phyloP scores from a whole-genome alignment of 2,888 invertebrate genomes.

The Eristalis tenax region DNA sequence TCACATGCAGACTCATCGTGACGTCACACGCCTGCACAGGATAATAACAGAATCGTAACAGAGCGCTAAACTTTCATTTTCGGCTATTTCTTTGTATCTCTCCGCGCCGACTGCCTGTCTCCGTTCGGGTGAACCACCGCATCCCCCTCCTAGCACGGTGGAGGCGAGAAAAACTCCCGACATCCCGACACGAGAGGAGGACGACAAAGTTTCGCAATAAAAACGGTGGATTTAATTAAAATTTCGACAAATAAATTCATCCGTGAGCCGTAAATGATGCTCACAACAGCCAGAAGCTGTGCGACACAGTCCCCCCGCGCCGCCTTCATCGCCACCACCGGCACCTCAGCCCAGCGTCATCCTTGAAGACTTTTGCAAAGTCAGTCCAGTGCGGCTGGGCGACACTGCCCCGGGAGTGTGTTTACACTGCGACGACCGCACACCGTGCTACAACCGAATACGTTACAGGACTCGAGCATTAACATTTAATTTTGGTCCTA shows the following conservation, averaged over 20 bases:
- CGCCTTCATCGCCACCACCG: background rate
- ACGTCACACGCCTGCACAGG: slow-evolving; percentile 60
- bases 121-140: background rate
- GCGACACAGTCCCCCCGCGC: background rate
- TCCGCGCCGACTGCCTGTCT: background rate
- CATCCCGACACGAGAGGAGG: slow-evolving; percentile 55
- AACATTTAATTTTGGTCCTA: slow-evolving; percentile 45
- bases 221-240: slow-evolving; percentile 72
- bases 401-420: slow-evolving; percentile 26
- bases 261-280: slow-evolving; percentile 71
- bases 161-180: slow-evolving; percentile 29
- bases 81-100: slow-evolving; percentile 40
- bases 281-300: slow-evolving; percentile 19
- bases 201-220: slow-evolving; percentile 69
- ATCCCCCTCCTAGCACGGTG: background rate
- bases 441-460: slow-evolving; percentile 29
- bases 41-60: slow-evolving; percentile 67
- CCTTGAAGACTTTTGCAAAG: background rate
- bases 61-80: slow-evolving; percentile 50
- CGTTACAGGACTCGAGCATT: slow-evolving; percentile 33
- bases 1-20: slow-evolving; percentile 47
- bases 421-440: background rate
- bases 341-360: background rate
- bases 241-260: slow-evolving; percentile 72
- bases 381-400: slow-evolving; percentile 13